Evolutionary conservation across 2,797 vertebrate species (phyloP).

Genomic region (Lacerta agilis): DNA sequence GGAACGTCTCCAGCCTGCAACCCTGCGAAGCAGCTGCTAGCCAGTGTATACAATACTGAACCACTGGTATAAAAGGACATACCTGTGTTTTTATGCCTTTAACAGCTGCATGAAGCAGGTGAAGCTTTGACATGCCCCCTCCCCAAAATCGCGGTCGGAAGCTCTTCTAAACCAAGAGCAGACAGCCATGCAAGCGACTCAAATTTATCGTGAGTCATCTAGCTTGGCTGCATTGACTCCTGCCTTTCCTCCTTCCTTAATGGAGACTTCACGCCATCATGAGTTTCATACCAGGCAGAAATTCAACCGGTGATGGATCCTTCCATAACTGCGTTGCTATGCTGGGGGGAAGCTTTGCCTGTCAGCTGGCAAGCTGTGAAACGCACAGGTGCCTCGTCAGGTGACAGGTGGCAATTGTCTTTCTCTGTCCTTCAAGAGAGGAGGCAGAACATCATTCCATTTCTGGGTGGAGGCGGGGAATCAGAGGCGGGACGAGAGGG

Average conservation of each 20-base stretch:
- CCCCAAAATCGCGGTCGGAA: neutral
- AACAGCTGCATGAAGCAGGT: neutral
- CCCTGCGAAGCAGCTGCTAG: too few relatives aligned
- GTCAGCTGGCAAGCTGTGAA: neutral
- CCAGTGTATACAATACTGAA: too few relatives aligned
- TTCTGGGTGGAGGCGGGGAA: accelerated
- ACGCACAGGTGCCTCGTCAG: neutral
- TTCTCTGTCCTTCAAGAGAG: neutral
- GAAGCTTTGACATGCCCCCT: too few relatives aligned
- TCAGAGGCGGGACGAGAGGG: neutral
- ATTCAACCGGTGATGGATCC: neutral
- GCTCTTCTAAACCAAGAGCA: neutral
- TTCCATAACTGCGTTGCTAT: too few relatives aligned
- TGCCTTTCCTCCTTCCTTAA: neutral
- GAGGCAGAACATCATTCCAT: neutral
- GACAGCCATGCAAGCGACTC: neutral
- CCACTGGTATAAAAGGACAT: too few relatives aligned
- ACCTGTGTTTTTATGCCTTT: neutral
- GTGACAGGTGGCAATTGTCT: neutral
- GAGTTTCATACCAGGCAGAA: neutral
- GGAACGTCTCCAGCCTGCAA: too few relatives aligned
- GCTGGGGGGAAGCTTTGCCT: neutral
- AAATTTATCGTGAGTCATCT: neutral
- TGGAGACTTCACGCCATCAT: neutral
- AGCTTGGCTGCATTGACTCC: too few relatives aligned